Conservation (phyloP, 2,113 vertebrate genomes). For the Stigmatopora argus region DNA sequence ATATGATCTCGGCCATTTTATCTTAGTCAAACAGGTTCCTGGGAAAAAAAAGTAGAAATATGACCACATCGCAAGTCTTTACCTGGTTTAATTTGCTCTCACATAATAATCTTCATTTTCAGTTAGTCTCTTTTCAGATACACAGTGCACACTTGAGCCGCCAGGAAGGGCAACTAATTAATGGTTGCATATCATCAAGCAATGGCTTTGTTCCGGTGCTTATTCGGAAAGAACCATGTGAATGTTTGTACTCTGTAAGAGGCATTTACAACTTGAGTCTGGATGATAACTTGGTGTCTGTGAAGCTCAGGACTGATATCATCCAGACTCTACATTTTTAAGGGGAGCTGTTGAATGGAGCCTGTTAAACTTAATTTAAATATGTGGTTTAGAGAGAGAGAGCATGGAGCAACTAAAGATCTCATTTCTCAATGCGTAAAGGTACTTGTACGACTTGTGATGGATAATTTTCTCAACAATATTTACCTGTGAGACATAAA, state of each 20-base stretch:
- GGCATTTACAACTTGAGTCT: constrained; percentile 28
- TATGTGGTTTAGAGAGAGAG: neutral
- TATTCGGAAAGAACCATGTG: constrained; percentile 41
- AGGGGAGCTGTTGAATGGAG: constrained; percentile 1
- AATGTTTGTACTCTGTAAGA: constrained; percentile 36
- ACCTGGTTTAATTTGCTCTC: constrained; percentile 27
- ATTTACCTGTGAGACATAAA: no score
- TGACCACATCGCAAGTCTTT: neutral
- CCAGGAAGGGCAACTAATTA: constrained; percentile 54
- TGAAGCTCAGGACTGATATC: constrained; percentile 24
- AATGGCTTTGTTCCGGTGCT: constrained; percentile 63
- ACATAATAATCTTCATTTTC: constrained; percentile 41
- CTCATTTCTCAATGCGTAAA: no score
- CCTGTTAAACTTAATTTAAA: constrained; percentile 7
- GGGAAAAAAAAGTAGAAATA: neutral
- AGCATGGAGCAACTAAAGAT: neutral
- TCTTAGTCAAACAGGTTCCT: no score
- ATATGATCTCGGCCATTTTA: neutral
- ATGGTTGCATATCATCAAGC: constrained; percentile 63
- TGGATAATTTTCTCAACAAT: no score
- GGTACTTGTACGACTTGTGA: no score
- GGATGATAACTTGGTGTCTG: constrained; percentile 31
- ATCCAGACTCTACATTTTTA: constrained; percentile 7
- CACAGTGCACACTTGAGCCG: constrained; percentile 53
- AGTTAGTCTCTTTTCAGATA: constrained; percentile 23